Evolutionary conservation across 2,113 vertebrate genomes (phyloP).

Genomic region (Chunga burmeisteri): DNA sequence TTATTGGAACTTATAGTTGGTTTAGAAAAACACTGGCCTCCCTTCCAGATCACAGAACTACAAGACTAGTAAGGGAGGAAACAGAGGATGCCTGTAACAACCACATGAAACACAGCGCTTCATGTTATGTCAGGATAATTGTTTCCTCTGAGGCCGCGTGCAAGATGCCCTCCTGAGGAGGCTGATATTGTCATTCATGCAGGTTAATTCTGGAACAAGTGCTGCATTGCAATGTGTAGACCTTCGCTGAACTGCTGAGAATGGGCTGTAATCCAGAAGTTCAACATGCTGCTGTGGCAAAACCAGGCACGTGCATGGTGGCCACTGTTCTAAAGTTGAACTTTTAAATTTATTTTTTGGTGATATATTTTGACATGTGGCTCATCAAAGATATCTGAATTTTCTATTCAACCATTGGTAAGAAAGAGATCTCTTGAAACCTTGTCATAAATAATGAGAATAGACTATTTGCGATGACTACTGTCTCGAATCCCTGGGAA

Average conservation of each 20-base stretch:
- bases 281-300: background rate
- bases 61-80: background rate
- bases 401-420: background rate
- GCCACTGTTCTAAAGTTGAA: background rate
- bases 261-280: background rate
- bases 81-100: background rate
- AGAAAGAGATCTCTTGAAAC: background rate
- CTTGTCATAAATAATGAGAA: background rate
- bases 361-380: background rate
- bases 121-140: background rate
- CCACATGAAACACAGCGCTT: background rate
- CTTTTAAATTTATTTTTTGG: background rate
- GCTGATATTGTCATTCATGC: background rate
- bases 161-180: background rate
- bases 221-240: background rate
- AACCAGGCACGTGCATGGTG: background rate
- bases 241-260: background rate
- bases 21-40: background rate
- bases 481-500: background rate
- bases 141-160: background rate
- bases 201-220: background rate
- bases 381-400: background rate
- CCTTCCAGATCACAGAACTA: background rate
- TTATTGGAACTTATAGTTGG: background rate
- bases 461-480: background rate